Percentiles rank a stretch among this genome's conserved stretches.
Evolutionary conservation across 2,113 vertebrate genomes (phyloP).

Genomic region (Diadophis punctatus): DNA sequence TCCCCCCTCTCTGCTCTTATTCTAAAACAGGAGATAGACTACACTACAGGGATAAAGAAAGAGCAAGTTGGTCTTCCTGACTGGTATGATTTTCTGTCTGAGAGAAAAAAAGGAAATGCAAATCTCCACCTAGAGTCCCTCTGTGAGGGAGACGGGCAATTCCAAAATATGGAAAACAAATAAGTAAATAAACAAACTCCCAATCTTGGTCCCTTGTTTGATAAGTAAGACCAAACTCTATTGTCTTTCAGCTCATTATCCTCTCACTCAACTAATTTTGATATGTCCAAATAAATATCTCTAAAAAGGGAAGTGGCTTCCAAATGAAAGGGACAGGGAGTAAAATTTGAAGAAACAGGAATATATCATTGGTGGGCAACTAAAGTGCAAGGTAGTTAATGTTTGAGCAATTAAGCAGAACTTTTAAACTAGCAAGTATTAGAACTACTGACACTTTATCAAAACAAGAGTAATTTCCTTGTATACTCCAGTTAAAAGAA

Average conservation of each 20-base stretch:
- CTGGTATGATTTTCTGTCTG: background rate
- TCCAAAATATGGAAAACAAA: background rate
- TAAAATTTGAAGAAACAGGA: background rate
- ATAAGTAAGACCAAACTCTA: background rate
- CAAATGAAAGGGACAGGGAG: accelerated
- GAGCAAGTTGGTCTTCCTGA: background rate
- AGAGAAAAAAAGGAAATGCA: background rate
- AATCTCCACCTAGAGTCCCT: background rate
- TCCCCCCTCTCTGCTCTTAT: background rate
- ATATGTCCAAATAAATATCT: background rate
- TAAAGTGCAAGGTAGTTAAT: constrained; percentile 9
- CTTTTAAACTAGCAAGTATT: constrained; percentile 3
- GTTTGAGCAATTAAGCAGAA: constrained; percentile 24
- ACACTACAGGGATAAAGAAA: background rate
- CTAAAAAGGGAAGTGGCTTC: constrained; percentile 1
- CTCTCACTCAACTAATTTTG: background rate
- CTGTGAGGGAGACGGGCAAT: background rate
- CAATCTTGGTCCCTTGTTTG: background rate
- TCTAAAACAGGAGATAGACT: background rate
- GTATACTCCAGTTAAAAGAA: constrained; percentile 7
- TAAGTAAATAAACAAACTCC: background rate
- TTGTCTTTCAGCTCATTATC: background rate
- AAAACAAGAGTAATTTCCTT: constrained; percentile 24
- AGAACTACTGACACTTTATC: constrained; percentile 14
- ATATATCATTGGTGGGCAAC: constrained; percentile 5